Conservation (phyloP, 2,797 vertebrate species). For the Poecilia gillii region DNA sequence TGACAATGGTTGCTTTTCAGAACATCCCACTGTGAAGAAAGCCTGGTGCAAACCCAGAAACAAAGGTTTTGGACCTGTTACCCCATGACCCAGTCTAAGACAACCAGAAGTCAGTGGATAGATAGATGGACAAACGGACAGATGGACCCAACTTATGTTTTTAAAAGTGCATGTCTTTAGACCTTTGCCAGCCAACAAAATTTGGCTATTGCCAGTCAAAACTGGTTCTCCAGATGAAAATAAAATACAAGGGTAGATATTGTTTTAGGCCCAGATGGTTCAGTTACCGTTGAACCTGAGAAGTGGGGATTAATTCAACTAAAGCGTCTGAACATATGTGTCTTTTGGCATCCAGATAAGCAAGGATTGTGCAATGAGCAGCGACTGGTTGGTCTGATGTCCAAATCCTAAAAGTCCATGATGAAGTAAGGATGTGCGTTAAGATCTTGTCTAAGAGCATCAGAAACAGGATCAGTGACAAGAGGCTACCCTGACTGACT, state of each 20-base stretch:
- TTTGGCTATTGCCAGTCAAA: background rate
- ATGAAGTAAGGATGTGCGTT: background rate
- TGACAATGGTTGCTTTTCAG: too few relatives aligned
- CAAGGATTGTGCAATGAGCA: background rate
- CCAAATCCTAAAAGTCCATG: constrained; percentile 1
- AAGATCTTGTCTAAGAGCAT: background rate
- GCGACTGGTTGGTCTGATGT: background rate
- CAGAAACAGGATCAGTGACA: background rate
- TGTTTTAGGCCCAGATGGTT: background rate
- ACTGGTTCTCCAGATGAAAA: background rate
- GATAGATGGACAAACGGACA: too few relatives aligned
- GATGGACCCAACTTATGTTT: background rate
- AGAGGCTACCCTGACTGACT: background rate
- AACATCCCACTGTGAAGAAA: too few relatives aligned
- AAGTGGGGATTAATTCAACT: background rate
- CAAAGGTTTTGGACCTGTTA: too few relatives aligned
- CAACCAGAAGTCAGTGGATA: background rate
- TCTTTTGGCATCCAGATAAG: background rate
- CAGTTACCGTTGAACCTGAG: background rate
- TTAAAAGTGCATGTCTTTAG: background rate
- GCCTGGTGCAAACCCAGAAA: too few relatives aligned
- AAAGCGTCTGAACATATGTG: background rate
- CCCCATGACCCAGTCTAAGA: background rate
- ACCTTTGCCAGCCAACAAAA: background rate
- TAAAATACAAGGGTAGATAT: background rate